phyloP scores from a whole-genome alignment of 2,113 vertebrate species.

The Felis chaus region DNA sequence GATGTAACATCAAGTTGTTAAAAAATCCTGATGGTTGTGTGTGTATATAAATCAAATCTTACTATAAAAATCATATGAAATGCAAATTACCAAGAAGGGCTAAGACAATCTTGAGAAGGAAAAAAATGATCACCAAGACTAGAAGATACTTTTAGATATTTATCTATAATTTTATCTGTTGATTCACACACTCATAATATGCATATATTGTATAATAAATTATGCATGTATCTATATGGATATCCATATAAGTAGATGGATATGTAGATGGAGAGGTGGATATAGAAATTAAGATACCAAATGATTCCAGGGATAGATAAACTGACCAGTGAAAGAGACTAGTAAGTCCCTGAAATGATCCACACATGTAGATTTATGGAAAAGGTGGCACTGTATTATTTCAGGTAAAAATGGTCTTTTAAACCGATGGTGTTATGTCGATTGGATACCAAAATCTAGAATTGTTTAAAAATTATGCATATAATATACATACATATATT shows the following conservation, averaged over 20 bases:
- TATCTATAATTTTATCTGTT: background rate
- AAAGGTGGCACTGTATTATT: background rate
- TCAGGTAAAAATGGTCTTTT: background rate
- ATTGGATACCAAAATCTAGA: background rate
- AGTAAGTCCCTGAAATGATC: background rate
- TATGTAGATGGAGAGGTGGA: background rate
- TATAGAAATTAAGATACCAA: background rate
- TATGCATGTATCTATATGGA: background rate
- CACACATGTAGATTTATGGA: background rate
- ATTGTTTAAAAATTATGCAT: background rate
- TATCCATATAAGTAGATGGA: background rate
- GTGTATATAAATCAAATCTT: background rate
- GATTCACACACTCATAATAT: background rate
- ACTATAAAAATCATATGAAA: background rate
- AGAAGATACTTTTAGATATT: background rate
- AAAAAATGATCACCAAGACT: background rate
- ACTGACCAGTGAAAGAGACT: background rate
- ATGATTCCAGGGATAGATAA: background rate
- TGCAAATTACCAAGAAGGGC: background rate
- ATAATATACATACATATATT: background rate
- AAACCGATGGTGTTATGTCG: background rate
- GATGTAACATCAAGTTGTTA: background rate
- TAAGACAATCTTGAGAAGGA: background rate
- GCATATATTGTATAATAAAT: background rate
- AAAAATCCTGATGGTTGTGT: background rate